phyloP scores from a whole-genome alignment of 2,113 vertebrate species.

The Mola mola region DNA sequence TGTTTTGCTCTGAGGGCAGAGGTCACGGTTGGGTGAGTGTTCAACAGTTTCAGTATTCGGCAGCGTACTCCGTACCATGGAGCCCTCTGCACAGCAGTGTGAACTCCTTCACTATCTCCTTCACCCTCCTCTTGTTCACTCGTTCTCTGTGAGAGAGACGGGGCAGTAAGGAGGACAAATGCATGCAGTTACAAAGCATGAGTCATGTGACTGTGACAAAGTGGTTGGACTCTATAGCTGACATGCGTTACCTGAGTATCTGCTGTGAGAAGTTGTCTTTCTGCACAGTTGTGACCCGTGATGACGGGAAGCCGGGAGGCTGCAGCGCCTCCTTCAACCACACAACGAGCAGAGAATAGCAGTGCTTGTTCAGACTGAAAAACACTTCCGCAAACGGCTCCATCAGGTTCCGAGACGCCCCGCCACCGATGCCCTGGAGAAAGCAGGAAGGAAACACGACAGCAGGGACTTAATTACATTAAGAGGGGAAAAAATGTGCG shows the following conservation, averaged over 20 bases:
- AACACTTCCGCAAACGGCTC: slow-evolving; percentile 97
- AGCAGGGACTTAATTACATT: slow-evolving; percentile 15
- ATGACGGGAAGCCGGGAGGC: slow-evolving; percentile 91
- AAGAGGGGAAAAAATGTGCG: too few relatives aligned
- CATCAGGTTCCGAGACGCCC: slow-evolving; percentile 96
- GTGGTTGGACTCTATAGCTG: not conserved
- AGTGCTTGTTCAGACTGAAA: slow-evolving; percentile 96
- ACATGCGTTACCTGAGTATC: slow-evolving; percentile 89
- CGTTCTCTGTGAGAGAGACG: slow-evolving; percentile 86
- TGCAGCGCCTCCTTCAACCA: slow-evolving; percentile 97
- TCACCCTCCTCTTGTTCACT: slow-evolving; percentile 96
- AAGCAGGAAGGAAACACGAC: not conserved
- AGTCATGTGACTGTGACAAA: too few relatives aligned
- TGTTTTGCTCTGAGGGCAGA: slow-evolving; percentile 60
- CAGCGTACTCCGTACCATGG: slow-evolving; percentile 97
- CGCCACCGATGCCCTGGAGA: slow-evolving; percentile 91
- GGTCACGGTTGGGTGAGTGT: slow-evolving; percentile 55
- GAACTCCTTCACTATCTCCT: slow-evolving; percentile 99
- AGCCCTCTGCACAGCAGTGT: slow-evolving; percentile 95
- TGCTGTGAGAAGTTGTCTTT: slow-evolving; percentile 97
- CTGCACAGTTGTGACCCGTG: slow-evolving; percentile 89
- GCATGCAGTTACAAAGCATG: not conserved
- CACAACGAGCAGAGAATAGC: slow-evolving; percentile 90
- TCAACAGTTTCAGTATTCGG: slow-evolving; percentile 90
- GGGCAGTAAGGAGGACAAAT: slow-evolving; percentile 7